A percentile compares a stretch with the other conserved stretches of the same genome.
phyloP scores from a whole-genome alignment of 1,140 invertebrate genomes.

The Heliothis subflexa region DNA sequence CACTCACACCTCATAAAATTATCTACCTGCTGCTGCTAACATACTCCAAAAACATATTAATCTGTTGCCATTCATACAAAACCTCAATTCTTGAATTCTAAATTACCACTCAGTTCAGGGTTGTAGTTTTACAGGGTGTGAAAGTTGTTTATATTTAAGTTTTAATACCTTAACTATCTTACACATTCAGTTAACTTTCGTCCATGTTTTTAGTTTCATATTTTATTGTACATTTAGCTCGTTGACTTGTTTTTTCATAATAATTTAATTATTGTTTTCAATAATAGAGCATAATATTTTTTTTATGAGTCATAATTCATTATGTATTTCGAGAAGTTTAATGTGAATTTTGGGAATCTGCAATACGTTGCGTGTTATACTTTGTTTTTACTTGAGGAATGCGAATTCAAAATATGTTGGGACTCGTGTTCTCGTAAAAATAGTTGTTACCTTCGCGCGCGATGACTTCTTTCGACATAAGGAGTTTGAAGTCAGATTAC shows the following conservation, averaged over 20 bases:
- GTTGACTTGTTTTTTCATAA: conserved; percentile 79
- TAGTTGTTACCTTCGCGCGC: conserved; percentile 28
- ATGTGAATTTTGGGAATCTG: conserved; percentile 80
- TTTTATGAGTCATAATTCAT: conserved; percentile 74
- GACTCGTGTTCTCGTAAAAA: conserved; percentile 19
- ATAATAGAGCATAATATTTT: conserved; percentile 81
- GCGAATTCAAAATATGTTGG: conserved; percentile 20
- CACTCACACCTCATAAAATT: conserved; percentile 74
- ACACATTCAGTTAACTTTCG: conserved; percentile 81
- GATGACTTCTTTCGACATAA: not conserved
- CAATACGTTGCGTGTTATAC: conserved; percentile 70
- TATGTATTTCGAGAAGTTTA: conserved; percentile 63
- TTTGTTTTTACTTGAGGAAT: conserved; percentile 25
- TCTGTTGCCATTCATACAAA: conserved; percentile 42
- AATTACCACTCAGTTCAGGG: conserved; percentile 50
- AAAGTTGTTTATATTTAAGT: conserved; percentile 75
- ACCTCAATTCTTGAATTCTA: conserved; percentile 32
- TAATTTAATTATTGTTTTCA: conserved; percentile 80
- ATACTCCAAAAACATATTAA: conserved; percentile 38
- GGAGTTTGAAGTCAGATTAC: conserved; percentile 9
- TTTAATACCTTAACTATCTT: conserved; percentile 73
- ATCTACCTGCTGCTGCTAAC: conserved; percentile 50
- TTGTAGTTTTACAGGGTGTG: conserved; percentile 80
- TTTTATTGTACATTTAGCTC: conserved; percentile 82
- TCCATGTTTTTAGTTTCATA: conserved; percentile 85